These are phyloP conservation scores for Pimpla rufipes DNA, from an alignment of 2,888 invertebrate species.

Conservation along the genomic window DNA sequence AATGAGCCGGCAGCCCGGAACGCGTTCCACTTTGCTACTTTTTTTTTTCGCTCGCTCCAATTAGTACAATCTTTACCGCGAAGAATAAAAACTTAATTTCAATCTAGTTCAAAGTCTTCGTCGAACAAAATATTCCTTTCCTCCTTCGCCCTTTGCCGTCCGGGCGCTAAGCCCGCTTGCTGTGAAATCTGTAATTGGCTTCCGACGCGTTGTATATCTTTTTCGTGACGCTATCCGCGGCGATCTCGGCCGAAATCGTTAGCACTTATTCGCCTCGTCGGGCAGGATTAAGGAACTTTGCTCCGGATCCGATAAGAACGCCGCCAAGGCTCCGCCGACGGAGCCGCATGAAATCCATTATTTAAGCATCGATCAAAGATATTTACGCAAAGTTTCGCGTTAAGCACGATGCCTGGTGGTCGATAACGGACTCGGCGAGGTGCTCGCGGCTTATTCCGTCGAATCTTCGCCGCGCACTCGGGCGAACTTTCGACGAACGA, in stretches of 20 bases:
- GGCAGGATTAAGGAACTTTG: neutral
- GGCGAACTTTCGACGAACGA: neutral
- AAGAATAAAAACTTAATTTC: too few species aligned
- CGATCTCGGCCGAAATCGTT: neutral
- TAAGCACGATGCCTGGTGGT: neutral
- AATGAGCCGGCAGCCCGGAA: too few species aligned
- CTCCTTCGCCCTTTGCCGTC: too few species aligned
- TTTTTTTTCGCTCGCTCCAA: too few species aligned
- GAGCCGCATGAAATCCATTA: conserved; percentile 49
- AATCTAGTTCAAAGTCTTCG: too few species aligned
- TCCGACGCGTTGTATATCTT: neutral
- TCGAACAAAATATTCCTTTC: too few species aligned
- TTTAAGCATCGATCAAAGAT: conserved; percentile 43
- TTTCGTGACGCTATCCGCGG: neutral
- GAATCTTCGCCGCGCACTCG: neutral
- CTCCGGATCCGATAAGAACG: neutral
- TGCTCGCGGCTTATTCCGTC: neutral
- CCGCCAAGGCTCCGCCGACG: neutral
- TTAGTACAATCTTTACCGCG: too few species aligned
- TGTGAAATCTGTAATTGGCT: neutral
- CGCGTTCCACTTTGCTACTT: too few species aligned
- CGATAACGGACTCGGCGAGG: conserved; percentile 2
- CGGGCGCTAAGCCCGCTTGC: too few species aligned
- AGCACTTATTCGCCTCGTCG: neutral
- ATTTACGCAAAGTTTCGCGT: conserved; percentile 10